These are phyloP conservation scores for Nemapogon koenigi DNA, from an alignment of 2,888 invertebrate genomes.

Conservation along the genomic window DNA sequence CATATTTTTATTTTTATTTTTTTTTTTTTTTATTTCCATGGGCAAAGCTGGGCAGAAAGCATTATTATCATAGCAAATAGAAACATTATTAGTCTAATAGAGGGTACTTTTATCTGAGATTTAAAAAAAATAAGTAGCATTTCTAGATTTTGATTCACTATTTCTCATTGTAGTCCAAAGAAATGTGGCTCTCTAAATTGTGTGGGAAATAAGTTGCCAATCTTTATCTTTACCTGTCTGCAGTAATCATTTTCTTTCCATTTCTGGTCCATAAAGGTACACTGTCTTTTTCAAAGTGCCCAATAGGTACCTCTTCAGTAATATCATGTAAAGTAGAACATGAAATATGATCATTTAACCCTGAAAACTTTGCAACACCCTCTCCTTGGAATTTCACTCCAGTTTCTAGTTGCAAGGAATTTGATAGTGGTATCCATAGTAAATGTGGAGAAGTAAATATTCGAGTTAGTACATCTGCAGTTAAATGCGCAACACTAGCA, in stretches of 20 bases:
- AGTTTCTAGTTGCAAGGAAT: slow-evolving; percentile 69
- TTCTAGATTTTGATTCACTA: no score
- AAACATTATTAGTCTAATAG: no score
- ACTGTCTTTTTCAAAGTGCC: slow-evolving; percentile 73
- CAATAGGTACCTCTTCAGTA: slow-evolving; percentile 67
- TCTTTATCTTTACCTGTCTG: slow-evolving; percentile 66
- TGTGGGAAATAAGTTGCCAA: no score
- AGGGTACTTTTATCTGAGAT: no score
- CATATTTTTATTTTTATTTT: no score
- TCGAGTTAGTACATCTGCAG: slow-evolving; percentile 75
- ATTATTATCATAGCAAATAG: no score
- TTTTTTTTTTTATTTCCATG: no score
- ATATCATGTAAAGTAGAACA: slow-evolving; percentile 74
- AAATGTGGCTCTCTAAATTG: no score
- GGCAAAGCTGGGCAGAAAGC: no score
- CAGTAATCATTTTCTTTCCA: slow-evolving; percentile 73
- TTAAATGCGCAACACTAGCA: slow-evolving; percentile 84
- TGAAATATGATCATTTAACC: slow-evolving; percentile 55
- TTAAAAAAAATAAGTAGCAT: no score
- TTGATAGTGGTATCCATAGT: slow-evolving; percentile 75
- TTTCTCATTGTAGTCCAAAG: no score
- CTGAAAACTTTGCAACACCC: slow-evolving; percentile 74
- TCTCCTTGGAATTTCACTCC: slow-evolving; percentile 69
- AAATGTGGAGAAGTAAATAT: slow-evolving; percentile 67
- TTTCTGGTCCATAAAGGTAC: slow-evolving; percentile 81